phyloP scores from a whole-genome alignment of 2,888 invertebrate species.

The Autographa gamma region DNA sequence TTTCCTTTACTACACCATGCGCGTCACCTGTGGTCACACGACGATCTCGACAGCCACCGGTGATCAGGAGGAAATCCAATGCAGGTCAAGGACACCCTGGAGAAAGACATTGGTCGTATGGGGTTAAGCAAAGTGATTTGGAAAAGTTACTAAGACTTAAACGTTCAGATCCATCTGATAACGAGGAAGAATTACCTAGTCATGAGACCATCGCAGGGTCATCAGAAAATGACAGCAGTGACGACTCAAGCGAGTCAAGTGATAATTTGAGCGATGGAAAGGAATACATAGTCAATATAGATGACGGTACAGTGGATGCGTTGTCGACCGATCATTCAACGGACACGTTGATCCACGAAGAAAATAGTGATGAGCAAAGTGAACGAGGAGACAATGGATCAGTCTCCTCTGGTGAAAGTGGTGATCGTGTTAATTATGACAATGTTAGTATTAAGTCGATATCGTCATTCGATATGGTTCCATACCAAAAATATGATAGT shows the following conservation, averaged over 20 bases:
- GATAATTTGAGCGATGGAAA: slow-evolving; percentile 75
- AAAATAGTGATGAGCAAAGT: slow-evolving; percentile 75
- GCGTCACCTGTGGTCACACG: slow-evolving; percentile 78
- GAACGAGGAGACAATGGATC: slow-evolving; percentile 79
- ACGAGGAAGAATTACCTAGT: slow-evolving; percentile 72
- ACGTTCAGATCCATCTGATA: slow-evolving; percentile 80
- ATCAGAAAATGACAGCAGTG: slow-evolving; percentile 67
- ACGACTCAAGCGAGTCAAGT: slow-evolving; percentile 68
- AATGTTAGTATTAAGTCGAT: slow-evolving; percentile 87
- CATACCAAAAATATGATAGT: slow-evolving; percentile 86
- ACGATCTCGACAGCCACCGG: slow-evolving; percentile 82
- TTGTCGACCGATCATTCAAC: slow-evolving; percentile 84
- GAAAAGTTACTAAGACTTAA: slow-evolving; percentile 83
- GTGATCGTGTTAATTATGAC: slow-evolving; percentile 83
- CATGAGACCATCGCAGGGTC: slow-evolving; percentile 49
- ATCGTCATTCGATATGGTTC: slow-evolving; percentile 86
- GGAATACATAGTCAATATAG: slow-evolving; percentile 78
- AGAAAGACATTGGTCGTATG: slow-evolving; percentile 85
- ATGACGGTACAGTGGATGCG: slow-evolving; percentile 79
- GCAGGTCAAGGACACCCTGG: slow-evolving; percentile 73
- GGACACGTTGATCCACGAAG: slow-evolving; percentile 84
- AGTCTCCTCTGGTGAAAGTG: slow-evolving; percentile 76
- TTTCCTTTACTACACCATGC: slow-evolving; percentile 78
- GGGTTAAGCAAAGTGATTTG: slow-evolving; percentile 84
- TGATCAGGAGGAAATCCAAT: slow-evolving; percentile 82